A percentile compares a stretch with the other conserved stretches of the same genome.
phyloP scores from a whole-genome alignment of 92 coral and sea anemone genomes.

The Zoanthus sansibaricus region DNA sequence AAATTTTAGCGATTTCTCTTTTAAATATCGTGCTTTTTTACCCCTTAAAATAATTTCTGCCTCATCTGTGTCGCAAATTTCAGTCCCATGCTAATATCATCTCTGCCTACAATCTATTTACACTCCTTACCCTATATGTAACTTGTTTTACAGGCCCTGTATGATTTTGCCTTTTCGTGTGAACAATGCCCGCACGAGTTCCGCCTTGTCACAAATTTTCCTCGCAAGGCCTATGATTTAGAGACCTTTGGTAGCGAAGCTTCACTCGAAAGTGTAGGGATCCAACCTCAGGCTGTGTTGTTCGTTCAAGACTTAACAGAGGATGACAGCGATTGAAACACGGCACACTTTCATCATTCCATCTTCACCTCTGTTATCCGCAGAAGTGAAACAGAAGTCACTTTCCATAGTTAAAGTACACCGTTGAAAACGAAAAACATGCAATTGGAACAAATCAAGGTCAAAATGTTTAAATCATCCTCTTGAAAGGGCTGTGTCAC shows the following conservation, averaged over 20 bases:
- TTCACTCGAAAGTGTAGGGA: conserved; percentile 88
- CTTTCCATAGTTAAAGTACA: background rate
- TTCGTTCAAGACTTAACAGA: conserved; percentile 89
- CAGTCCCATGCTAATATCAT: too few species aligned
- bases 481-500: too few species aligned
- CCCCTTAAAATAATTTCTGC: too few species aligned
- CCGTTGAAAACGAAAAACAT: background rate
- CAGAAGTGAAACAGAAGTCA: background rate
- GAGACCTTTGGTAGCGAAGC: conserved; percentile 65
- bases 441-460: background rate
- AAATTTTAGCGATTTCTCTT: too few species aligned
- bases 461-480: too few species aligned
- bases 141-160: conserved; percentile 71
- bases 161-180: conserved; percentile 93
- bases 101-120: too few species aligned
- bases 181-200: conserved; percentile 93
- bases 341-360: background rate
- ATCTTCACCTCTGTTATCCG: background rate
- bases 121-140: background rate
- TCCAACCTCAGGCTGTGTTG: conserved; percentile 78
- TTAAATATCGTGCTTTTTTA: too few species aligned
- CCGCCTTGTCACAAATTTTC: conserved; percentile 89
- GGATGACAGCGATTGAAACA: conserved; percentile 88
- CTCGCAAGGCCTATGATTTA: conserved; percentile 86
- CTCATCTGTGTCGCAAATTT: too few species aligned